Percentiles rank a stretch among this genome's conserved stretches.
Evolutionary conservation across 2,113 vertebrate species (phyloP).

Genomic region (Epinephelus fuscoguttatus): DNA sequence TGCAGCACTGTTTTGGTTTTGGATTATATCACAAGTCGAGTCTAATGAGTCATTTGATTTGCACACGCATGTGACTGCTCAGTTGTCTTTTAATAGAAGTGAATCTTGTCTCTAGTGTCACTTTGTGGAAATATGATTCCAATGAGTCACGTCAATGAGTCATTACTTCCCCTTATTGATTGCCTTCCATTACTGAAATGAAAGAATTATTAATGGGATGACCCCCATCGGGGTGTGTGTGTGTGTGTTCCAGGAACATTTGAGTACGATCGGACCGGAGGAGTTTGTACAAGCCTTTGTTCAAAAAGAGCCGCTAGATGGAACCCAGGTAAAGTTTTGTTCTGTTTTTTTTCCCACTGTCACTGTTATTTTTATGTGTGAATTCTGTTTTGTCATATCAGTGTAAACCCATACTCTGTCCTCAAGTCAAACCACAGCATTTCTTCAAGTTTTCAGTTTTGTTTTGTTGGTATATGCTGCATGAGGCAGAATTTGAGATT

Average conservation of each 20-base stretch:
- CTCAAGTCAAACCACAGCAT: not conserved
- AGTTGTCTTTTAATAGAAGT: constrained; percentile 60
- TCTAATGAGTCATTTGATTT: constrained; percentile 54
- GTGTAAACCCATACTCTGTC: too few relatives aligned
- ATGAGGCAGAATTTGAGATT: not conserved
- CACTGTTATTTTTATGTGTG: not conserved
- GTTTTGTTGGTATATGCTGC: not conserved
- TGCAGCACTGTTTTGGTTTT: constrained; percentile 26
- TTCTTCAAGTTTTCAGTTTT: not conserved
- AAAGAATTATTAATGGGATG: constrained; percentile 65
- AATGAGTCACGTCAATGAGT: constrained; percentile 70
- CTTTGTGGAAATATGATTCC: constrained; percentile 65
- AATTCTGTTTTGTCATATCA: not conserved
- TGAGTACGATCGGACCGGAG: constrained; percentile 95
- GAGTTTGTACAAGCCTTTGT: constrained; percentile 97
- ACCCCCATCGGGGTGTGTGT: not conserved
- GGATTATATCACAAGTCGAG: constrained; percentile 12
- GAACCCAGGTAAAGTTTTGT: constrained; percentile 89
- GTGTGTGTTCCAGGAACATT: constrained; percentile 87
- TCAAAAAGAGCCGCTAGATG: constrained; percentile 93
- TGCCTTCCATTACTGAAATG: constrained; percentile 76
- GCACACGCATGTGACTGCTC: constrained; percentile 26
- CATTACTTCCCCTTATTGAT: constrained; percentile 75
- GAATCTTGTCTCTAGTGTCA: constrained; percentile 51
- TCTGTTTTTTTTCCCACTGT: not conserved